Conservation (phyloP, 2,888 invertebrate species). For the Barypeithes pellucidus region DNA sequence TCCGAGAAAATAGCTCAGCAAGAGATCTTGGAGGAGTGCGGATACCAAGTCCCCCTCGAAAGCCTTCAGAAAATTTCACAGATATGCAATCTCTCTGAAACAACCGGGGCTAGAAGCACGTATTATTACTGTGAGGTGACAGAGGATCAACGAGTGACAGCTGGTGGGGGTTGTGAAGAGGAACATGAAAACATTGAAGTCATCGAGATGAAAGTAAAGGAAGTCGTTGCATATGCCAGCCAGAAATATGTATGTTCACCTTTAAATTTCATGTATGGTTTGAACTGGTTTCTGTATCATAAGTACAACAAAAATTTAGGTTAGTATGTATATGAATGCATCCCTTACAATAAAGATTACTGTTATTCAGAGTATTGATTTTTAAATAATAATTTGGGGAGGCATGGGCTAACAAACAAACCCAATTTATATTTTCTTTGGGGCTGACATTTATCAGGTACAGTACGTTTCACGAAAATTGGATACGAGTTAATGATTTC, state of each 20-base stretch:
- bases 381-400: too few relatives aligned
- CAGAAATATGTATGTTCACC: slow-evolving; percentile 77
- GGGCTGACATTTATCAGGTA: too few relatives aligned
- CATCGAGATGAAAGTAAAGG: slow-evolving; percentile 83
- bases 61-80: slow-evolving; percentile 78
- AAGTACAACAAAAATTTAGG: slow-evolving; percentile 36
- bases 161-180: slow-evolving; percentile 86
- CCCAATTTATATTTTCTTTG: too few relatives aligned
- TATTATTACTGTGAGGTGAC: slow-evolving; percentile 91
- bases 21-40: slow-evolving; percentile 94
- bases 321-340: not conserved
- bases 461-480: too few relatives aligned
- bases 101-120: slow-evolving; percentile 83
- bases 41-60: slow-evolving; percentile 83
- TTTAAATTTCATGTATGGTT: slow-evolving; percentile 81
- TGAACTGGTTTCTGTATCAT: slow-evolving; percentile 81
- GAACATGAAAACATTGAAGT: slow-evolving; percentile 94
- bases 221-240: slow-evolving; percentile 76
- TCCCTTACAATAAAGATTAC: not conserved
- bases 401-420: too few relatives aligned
- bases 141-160: slow-evolving; percentile 81
- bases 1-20: slow-evolving; percentile 85
- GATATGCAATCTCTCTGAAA: slow-evolving; percentile 84
- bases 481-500: too few relatives aligned
- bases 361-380: too few relatives aligned